A percentile compares a stretch with the other conserved stretches of the same genome.
Evolutionary conservation across 2,797 vertebrate genomes (phyloP).

Genomic region (Squalus acanthias): DNA sequence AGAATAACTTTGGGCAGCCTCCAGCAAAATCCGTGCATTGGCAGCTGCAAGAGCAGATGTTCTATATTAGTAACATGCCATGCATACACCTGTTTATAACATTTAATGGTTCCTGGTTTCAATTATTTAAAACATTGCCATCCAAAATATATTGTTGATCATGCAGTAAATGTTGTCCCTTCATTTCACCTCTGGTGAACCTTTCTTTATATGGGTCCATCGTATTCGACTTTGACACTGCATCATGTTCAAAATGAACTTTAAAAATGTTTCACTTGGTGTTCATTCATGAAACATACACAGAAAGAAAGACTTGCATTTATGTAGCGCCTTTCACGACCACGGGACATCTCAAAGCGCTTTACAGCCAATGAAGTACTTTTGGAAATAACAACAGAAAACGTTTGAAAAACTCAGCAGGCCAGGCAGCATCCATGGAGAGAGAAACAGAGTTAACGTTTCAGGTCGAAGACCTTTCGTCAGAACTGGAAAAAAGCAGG

Average conservation of each 20-base stretch:
- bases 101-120: neutral
- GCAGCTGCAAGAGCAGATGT: conserved; percentile 27
- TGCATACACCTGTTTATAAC: conserved; percentile 10
- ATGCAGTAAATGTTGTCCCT: neutral
- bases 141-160: neutral
- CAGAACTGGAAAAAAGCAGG: no score
- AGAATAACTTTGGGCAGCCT: neutral
- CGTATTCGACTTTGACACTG: neutral
- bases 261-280: neutral
- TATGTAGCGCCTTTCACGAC: no score
- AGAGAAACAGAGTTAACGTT: no score
- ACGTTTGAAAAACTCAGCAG: no score
- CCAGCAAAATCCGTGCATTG: neutral
- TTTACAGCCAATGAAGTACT: no score
- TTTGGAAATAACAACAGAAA: no score
- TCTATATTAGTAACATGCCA: neutral
- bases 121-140: neutral
- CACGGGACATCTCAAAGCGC: no score
- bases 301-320: neutral
- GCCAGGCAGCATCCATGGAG: no score
- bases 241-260: neutral
- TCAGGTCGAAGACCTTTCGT: no score
- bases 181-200: neutral
- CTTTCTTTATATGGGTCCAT: no score
- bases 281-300: neutral